Percentiles rank a stretch among this genome's conserved stretches.
phyloP scores from a whole-genome alignment of 1,140 invertebrate genomes.

The Listronotus oregonensis region DNA sequence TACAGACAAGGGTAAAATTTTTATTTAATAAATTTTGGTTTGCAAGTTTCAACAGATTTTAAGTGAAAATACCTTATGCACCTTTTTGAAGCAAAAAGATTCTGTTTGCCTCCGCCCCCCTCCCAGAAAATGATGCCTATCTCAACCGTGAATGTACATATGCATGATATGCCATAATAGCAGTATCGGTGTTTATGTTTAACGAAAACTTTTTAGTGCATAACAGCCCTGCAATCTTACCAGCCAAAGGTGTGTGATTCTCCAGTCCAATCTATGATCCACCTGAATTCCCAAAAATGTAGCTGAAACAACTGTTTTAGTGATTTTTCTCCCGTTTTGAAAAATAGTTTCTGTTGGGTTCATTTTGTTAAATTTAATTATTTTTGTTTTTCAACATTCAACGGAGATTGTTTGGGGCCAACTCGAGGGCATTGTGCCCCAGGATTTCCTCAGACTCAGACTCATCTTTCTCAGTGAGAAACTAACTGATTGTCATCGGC shows the following conservation, averaged over 20 bases:
- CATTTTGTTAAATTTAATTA: neutral
- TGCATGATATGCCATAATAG: too few species aligned
- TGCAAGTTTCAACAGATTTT: neutral
- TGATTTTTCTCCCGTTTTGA: too few species aligned
- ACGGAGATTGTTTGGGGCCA: neutral
- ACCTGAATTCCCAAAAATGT: conserved; percentile 12
- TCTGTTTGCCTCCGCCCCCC: conserved; percentile 5
- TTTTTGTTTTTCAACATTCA: neutral
- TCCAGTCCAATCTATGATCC: conserved; percentile 15
- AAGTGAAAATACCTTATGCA: conserved; percentile 15
- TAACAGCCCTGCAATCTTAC: too few species aligned
- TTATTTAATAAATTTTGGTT: neutral
- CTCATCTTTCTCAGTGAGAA: too few species aligned
- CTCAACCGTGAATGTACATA: conserved; percentile 8
- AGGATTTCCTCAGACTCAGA: too few species aligned
- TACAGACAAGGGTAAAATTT: conserved; percentile 6
- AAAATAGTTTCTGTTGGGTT: too few species aligned
- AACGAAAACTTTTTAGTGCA: conserved; percentile 12
- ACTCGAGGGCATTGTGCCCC: too few species aligned
- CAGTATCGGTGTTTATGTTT: conserved; percentile 5
- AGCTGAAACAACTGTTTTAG: too few species aligned
- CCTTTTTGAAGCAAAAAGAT: too few species aligned
- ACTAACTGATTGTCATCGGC: too few species aligned
- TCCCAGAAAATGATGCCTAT: conserved; percentile 22
- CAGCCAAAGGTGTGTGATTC: neutral